Base-by-base conservation (phyloP, 2,888 invertebrate species). In the Diarsia dahlii region DNA sequence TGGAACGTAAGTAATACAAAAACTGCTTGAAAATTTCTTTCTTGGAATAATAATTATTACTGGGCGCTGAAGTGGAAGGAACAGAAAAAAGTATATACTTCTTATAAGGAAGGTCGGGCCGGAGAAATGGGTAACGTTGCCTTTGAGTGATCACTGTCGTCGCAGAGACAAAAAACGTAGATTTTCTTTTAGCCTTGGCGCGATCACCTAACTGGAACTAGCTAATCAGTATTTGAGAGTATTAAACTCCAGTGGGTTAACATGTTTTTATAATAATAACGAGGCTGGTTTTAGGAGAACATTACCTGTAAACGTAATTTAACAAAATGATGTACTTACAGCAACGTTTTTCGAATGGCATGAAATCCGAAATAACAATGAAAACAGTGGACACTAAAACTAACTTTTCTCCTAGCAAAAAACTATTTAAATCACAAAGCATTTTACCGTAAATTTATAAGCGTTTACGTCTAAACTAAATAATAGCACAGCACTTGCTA, bases 401-500 rank as follows among this genome's bases (percentile, higher is more conserved):
- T 9, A 18, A 34, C 48, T 63, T 48, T 60, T 45, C n/a, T 28
- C 4, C 10, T 12, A 34, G 52, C 34, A 58, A 76, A 64, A 74
- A 76, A 34, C 9, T 45, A 20, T 63, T 71, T 48, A 65, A 63
- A 74, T 77, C 48, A 77, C 46, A 76, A 71, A 58, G 70, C 65
- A 54, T 71, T 68, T 75, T n/a, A 50, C 71, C 13, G 66, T 45
- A 20, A 73, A 71, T 82, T 74, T 84, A 81, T 82, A 62, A 74
- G 65, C 58, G 50, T 76, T 64, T 62, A 75, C 8, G 65, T 76
- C 62, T 58, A 72, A 84, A 76, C 77, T 76, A 75, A 84, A 86
- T 86, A 86, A 85, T 86, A 81, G 74, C 74, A 71, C 71, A 64
- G 74, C 67, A 75, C 60, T 75, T 66, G 78, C 65, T 72, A 50